Base-by-base conservation (phyloP, 2,797 vertebrate species). In the Ctenochaetus hawaiiensis region DNA sequence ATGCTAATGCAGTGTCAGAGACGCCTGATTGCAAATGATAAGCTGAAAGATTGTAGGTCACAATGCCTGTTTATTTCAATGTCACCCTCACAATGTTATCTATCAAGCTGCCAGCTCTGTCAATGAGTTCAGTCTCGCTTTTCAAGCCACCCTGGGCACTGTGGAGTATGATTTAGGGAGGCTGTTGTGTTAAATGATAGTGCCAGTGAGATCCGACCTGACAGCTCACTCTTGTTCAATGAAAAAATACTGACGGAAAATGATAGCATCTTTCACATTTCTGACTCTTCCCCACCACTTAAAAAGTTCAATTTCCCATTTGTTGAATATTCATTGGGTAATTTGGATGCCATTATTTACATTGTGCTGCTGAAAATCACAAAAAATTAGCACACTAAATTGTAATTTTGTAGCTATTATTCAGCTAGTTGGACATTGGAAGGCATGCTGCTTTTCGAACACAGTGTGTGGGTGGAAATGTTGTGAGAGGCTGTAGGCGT, bases 21-120 rank as follows among this genome's bases (percentile, higher is more conserved):
- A 68, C 3, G 71, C 57, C 75, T 68, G 86, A 91, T 82, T 72
- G 85, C n/a, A 17, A 78, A 58, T 26, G 59, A 84, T 92, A 85
- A 82, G 75, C 75, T 66, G 56, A 78, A 67, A 65, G 63, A 77
- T 77, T 44, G 75, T 76, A 63, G 61, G 56, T 71, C 87, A 75
- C 84, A 67, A 67, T 67, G 47, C 51, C 54, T 68, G 51, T 87
- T 91, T 83, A 80, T 84, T 80, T 78, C 82, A 87, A 51, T 70
- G 81, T 89, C 81, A 77, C 54, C 76, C 62, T 80, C 80, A 77
- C 84, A 78, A 49, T 76, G 82, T 87, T 87, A 89, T 93, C 87
- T 86, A 58, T 90, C 77, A 75, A 48, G 68, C 80, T 78, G 77
- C 79, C 88, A 78, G 75, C 65, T 17, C 83, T 67, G 71, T 88